Percentiles rank a stretch among this genome's conserved stretches.
phyloP scores from a whole-genome alignment of 2,113 vertebrate genomes.

The Cheirogaleus medius region DNA sequence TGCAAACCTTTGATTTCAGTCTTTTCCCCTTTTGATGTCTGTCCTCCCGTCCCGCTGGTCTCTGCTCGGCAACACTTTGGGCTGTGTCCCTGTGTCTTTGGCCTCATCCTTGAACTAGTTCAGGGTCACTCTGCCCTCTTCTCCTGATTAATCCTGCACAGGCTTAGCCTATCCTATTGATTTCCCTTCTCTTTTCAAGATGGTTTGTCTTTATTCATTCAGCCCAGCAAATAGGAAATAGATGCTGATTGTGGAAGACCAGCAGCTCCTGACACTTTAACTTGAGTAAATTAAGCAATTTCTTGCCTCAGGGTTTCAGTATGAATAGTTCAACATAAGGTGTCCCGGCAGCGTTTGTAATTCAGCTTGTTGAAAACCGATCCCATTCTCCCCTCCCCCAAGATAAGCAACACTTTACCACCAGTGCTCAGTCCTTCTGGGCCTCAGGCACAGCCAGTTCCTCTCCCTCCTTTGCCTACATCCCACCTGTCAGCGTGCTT shows the following conservation, averaged over 20 bases:
- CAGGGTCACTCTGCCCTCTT: not conserved
- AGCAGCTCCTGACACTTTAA: not conserved
- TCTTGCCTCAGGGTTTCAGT: not conserved
- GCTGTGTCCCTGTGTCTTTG: not conserved
- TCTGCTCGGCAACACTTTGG: not conserved
- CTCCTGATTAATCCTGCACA: not conserved
- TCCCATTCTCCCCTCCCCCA: not conserved
- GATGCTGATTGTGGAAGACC: not conserved
- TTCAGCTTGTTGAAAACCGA: not conserved
- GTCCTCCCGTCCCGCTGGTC: not conserved
- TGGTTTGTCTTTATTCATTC: not conserved
- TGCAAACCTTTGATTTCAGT: not conserved
- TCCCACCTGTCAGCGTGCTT: not conserved
- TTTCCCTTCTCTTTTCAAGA: constrained; percentile 1
- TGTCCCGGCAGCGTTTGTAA: too few species aligned
- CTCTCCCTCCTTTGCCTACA: not conserved
- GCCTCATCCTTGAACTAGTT: not conserved
- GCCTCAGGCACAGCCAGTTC: not conserved
- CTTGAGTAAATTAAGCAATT: not conserved
- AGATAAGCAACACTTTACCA: not conserved
- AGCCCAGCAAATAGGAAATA: not conserved
- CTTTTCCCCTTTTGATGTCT: not conserved
- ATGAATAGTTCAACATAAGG: not conserved
- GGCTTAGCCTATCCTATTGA: not conserved
- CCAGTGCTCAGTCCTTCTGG: not conserved